phyloP scores from a whole-genome alignment of 2,888 invertebrate species.

The Thera obeliscata region DNA sequence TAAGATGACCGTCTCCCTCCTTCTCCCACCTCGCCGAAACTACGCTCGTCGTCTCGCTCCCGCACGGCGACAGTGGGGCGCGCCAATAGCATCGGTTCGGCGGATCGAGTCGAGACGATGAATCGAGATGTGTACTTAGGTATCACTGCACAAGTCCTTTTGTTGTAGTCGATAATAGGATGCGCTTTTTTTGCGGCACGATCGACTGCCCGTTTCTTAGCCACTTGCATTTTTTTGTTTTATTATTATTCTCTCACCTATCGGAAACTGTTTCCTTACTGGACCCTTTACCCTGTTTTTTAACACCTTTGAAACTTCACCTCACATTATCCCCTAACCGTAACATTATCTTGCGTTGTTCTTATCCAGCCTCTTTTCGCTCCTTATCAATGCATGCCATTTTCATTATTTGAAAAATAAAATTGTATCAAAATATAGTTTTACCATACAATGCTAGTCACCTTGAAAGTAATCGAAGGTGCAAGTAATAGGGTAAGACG shows the following conservation, averaged over 20 bases:
- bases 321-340: not conserved
- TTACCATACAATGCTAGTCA: constrained; percentile 43
- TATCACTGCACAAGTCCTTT: constrained; percentile 84
- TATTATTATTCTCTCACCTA: constrained; percentile 61
- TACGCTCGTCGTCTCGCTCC: constrained; percentile 66
- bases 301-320: not conserved
- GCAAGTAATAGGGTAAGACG: constrained; percentile 67
- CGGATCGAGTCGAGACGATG: constrained; percentile 84
- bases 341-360: not conserved
- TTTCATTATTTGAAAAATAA: not conserved
- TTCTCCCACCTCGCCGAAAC: constrained; percentile 60
- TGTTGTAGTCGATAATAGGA: constrained; percentile 84
- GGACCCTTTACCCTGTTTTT: constrained; percentile 15
- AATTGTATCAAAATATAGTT: not conserved
- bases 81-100: constrained; percentile 83
- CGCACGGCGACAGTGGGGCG: constrained; percentile 82
- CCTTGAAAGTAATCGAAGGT: constrained; percentile 72
- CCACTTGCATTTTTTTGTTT: constrained; percentile 42
- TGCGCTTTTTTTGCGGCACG: constrained; percentile 81
- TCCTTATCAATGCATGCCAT: not conserved
- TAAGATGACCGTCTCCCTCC: constrained; percentile 83
- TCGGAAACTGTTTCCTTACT: constrained; percentile 10
- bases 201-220: constrained; percentile 69
- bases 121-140: constrained; percentile 85
- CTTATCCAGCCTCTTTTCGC: too few species aligned